Percentiles rank a stretch among this genome's conserved stretches.
These are phyloP conservation scores for Heliangelus exortis DNA, from an alignment of 2,797 vertebrate species.

Conservation along the genomic window DNA sequence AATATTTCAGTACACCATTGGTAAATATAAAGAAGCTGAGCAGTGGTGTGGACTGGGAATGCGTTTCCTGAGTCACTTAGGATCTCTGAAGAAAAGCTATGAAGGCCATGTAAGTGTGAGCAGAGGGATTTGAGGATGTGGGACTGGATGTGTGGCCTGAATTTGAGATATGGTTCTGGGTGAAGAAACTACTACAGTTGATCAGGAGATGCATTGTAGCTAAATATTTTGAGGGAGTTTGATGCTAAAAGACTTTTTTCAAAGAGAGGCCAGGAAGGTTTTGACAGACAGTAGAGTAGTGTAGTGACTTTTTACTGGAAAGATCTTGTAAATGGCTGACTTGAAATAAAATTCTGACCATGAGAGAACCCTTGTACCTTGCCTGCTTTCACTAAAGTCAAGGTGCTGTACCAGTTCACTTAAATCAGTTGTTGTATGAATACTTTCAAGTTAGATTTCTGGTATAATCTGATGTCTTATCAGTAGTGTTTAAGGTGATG, in stretches of 20 bases:
- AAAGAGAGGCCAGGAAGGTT: not conserved
- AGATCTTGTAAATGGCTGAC: not conserved
- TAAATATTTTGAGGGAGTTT: not conserved
- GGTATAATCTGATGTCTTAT: not conserved
- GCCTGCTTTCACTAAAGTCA: not conserved
- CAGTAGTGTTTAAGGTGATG: not conserved
- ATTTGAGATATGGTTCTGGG: not conserved
- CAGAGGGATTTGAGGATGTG: not conserved
- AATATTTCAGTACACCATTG: slow-evolving; percentile 83
- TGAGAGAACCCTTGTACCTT: not conserved
- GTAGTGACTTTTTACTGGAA: not conserved
- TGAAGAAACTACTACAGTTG: not conserved
- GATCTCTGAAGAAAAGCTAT: slow-evolving; percentile 88
- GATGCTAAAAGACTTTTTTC: not conserved
- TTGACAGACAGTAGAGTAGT: not conserved
- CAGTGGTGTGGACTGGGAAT: slow-evolving; percentile 90
- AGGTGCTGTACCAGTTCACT: not conserved
- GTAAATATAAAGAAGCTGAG: slow-evolving; percentile 85
- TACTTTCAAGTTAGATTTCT: not conserved
- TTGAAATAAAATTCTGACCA: not conserved
- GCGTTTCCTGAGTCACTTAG: slow-evolving; percentile 85
- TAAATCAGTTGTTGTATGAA: not conserved
- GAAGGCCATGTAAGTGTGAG: slow-evolving; percentile 83
- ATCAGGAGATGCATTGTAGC: not conserved
- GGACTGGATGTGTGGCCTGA: not conserved